Percentiles rank a stretch among this genome's conserved stretches.
phyloP scores from a whole-genome alignment of 2,797 vertebrate species.

The Enteromius argenteus region DNA sequence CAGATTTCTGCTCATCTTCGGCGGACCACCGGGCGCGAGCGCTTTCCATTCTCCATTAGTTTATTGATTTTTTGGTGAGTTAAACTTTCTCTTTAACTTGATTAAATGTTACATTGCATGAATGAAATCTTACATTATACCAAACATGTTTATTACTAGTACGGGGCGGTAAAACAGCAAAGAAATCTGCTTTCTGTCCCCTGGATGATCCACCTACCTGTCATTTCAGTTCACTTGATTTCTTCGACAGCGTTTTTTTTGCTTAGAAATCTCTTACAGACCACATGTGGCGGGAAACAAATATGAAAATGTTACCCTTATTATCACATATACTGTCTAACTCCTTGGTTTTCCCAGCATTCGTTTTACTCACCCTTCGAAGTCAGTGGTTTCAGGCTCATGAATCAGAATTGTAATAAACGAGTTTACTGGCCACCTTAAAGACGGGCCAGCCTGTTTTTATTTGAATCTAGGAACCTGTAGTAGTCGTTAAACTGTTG shows the following conservation, averaged over 20 bases:
- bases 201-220: not conserved
- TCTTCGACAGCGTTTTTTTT: not conserved
- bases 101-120: not conserved
- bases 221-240: not conserved
- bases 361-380: not conserved
- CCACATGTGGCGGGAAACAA: not conserved
- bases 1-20: constrained; percentile 9
- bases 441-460: not conserved
- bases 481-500: constrained; percentile 1
- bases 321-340: not conserved
- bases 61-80: constrained; percentile 37
- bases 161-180: not conserved
- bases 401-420: constrained; percentile 1
- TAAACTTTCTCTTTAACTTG: not conserved
- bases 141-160: not conserved
- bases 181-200: not conserved
- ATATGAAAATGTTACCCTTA: not conserved
- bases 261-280: not conserved
- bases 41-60: constrained; percentile 9
- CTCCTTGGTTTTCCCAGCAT: not conserved
- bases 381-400: not conserved
- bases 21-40: constrained; percentile 26
- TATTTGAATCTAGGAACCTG: constrained; percentile 28
- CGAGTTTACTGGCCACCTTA: not conserved
- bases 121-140: not conserved